Conservation (phyloP, 2,113 vertebrate species). For the Actinemys pallida region DNA sequence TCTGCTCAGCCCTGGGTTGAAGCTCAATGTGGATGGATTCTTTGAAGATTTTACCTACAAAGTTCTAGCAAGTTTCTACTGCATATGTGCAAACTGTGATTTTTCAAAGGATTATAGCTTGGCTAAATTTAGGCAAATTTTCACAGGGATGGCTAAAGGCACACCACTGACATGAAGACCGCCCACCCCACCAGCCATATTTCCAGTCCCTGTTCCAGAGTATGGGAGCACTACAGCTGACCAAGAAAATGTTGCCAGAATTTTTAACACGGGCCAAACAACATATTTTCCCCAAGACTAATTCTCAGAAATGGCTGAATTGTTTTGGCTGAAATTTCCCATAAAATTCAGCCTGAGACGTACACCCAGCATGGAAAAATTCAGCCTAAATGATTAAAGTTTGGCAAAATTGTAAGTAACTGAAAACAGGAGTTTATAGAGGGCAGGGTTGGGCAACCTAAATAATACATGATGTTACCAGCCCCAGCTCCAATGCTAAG, state of each 20-base stretch:
- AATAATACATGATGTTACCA: background rate
- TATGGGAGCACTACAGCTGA: rapidly evolving
- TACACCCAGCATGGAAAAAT: rapidly evolving
- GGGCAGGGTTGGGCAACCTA: background rate
- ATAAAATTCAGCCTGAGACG: slow-evolving; percentile 6
- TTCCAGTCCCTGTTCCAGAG: background rate
- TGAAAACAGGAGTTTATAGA: rapidly evolving
- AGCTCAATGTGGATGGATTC: rapidly evolving
- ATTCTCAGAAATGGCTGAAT: background rate
- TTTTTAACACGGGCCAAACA: background rate
- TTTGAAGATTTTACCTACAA: background rate
- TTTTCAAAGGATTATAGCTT: background rate
- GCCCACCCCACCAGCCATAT: background rate
- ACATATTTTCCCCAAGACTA: background rate
- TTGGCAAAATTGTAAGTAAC: rapidly evolving
- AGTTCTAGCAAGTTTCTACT: rapidly evolving
- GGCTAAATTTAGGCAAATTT: background rate
- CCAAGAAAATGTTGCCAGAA: background rate
- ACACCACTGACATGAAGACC: background rate
- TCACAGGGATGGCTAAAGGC: background rate
- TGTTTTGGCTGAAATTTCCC: background rate
- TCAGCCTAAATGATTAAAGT: rapidly evolving
- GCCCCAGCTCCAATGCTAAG: background rate
- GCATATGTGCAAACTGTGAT: rapidly evolving
- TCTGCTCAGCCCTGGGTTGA: rapidly evolving